Percentiles rank a stretch among this genome's conserved stretches.
Evolutionary conservation across 2,797 vertebrate species (phyloP).

Genomic region (Scarus forsteni): DNA sequence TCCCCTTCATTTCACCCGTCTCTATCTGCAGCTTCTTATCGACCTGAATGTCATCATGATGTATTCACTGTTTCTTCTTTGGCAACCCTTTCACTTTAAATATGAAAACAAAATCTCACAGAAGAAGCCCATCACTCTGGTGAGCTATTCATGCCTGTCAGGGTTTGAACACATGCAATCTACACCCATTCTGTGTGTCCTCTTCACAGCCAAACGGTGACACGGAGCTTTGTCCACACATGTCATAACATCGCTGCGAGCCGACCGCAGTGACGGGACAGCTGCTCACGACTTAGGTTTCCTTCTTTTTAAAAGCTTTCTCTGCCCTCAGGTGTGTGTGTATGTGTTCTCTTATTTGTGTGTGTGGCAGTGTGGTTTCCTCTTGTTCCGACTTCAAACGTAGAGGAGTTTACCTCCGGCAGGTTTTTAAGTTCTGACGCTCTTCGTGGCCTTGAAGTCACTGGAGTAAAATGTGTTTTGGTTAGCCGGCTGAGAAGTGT

Average conservation of each 20-base stretch:
- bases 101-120: constrained; percentile 41
- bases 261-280: constrained; percentile 43
- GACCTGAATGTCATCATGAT: background rate
- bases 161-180: constrained; percentile 51
- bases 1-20: background rate
- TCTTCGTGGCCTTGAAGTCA: constrained; percentile 53
- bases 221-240: constrained; percentile 60
- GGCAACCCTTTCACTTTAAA: constrained; percentile 12
- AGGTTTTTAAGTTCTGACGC: constrained; percentile 52
- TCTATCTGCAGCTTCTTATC: background rate
- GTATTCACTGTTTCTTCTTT: constrained; percentile 17
- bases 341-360: background rate
- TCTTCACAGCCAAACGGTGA: constrained; percentile 20
- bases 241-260: constrained; percentile 76
- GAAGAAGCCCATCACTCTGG: background rate
- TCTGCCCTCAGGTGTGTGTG: constrained; percentile 8
- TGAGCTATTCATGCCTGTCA: constrained; percentile 23
- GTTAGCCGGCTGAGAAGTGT: background rate
- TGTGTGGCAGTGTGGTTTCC: constrained; percentile 9
- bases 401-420: constrained; percentile 38
- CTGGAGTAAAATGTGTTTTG: constrained; percentile 49
- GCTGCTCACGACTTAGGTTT: constrained; percentile 44
- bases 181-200: constrained; percentile 45
- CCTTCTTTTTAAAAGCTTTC: constrained; percentile 51
- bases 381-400: constrained; percentile 49